These are phyloP conservation scores for Psix sp. DNA, from an alignment of 1,140 invertebrate genomes.

Conservation along the genomic window DNA sequence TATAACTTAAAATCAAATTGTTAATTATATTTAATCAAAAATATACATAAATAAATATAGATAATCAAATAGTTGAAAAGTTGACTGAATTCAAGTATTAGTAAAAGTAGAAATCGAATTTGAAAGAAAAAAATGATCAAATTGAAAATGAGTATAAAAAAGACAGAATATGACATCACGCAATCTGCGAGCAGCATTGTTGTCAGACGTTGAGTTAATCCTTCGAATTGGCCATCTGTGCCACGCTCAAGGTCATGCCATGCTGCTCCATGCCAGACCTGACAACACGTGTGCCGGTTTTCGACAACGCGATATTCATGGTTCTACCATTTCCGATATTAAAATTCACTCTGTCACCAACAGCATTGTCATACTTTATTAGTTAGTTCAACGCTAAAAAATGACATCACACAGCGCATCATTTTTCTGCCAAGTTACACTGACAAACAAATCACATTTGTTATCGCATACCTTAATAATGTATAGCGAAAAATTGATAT, in stretches of 20 bases:
- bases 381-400: conserved; percentile 13
- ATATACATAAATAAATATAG: no score
- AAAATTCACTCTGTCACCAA: conserved; percentile 23
- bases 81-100: no score
- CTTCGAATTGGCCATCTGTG: conserved; percentile 46
- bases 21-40: no score
- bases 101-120: no score
- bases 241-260: conserved; percentile 41
- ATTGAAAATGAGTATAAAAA: no score
- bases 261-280: conserved; percentile 12
- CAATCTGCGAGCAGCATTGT: no score
- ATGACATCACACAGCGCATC: conserved; percentile 29
- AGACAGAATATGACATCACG: no score
- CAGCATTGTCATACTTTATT: conserved; percentile 29
- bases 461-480: neutral
- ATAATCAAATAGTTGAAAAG: no score
- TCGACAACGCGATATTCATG: conserved; percentile 2
- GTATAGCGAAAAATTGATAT: neutral
- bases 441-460: neutral
- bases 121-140: no score
- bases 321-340: conserved; percentile 22
- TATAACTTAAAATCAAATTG: no score
- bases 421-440: no score
- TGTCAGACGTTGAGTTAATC: no score
- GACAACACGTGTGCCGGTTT: conserved; percentile 19